Conservation (phyloP, 2,888 invertebrate genomes). For the Nymphalis c-album region DNA sequence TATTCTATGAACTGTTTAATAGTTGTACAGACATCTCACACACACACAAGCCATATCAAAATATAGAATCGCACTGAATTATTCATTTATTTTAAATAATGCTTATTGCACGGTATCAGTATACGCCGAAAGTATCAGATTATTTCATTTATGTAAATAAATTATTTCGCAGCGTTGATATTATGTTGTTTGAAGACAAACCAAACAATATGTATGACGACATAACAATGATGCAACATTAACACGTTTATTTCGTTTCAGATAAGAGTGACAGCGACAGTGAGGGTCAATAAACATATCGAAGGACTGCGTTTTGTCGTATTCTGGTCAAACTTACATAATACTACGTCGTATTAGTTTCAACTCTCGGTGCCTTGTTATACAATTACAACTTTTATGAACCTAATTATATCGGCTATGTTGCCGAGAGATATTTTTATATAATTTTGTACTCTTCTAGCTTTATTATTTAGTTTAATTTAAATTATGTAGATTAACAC, state of each 20-base stretch:
- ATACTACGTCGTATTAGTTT: slow-evolving; percentile 69
- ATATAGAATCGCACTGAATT: background rate
- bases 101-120: background rate
- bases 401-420: slow-evolving; percentile 8
- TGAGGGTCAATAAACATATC: slow-evolving; percentile 89
- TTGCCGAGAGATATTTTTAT: slow-evolving; percentile 44
- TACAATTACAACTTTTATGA: slow-evolving; percentile 36
- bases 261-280: slow-evolving; percentile 97
- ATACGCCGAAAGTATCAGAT: background rate
- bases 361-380: slow-evolving; percentile 58
- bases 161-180: slow-evolving; percentile 1
- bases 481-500: slow-evolving; percentile 75
- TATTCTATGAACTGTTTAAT: background rate
- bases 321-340: slow-evolving; percentile 81
- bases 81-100: background rate
- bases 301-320: slow-evolving; percentile 68
- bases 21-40: background rate
- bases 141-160: background rate
- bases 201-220: slow-evolving; percentile 18
- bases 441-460: slow-evolving; percentile 71
- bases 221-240: slow-evolving; percentile 30
- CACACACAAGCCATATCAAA: background rate
- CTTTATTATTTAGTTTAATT: slow-evolving; percentile 64
- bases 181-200: slow-evolving; percentile 4
- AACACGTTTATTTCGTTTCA: slow-evolving; percentile 57